Percentiles rank a stretch among this genome's conserved stretches.
phyloP scores from a whole-genome alignment of 2,797 vertebrate genomes.

The Clarias pachynema region DNA sequence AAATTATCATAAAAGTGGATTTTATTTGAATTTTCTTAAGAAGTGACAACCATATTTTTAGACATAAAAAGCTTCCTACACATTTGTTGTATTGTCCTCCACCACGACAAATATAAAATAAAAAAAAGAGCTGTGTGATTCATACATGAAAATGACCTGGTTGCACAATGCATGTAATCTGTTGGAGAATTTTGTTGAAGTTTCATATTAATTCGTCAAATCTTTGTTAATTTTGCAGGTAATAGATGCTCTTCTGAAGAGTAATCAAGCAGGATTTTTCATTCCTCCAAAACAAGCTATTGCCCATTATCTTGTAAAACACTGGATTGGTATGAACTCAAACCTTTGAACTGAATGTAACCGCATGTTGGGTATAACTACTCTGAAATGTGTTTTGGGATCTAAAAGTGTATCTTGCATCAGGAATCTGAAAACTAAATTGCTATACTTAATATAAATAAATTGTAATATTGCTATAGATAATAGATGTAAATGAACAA shows the following conservation, averaged over 20 bases:
- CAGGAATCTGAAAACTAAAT: neutral
- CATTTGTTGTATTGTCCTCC: neutral
- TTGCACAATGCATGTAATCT: neutral
- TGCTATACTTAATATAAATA: neutral
- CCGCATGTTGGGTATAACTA: neutral
- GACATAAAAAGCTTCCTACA: neutral
- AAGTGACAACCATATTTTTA: neutral
- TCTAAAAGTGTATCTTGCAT: neutral
- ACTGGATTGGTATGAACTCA: conserved; percentile 86
- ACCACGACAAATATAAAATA: neutral
- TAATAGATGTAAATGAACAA: neutral
- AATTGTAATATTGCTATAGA: neutral
- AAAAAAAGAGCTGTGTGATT: neutral
- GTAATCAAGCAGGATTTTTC: conserved; percentile 69
- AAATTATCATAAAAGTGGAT: neutral
- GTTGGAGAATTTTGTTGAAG: neutral
- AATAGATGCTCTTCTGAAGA: conserved; percentile 77
- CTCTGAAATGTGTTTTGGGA: neutral
- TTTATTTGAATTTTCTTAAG: neutral
- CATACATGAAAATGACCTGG: neutral
- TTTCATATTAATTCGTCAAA: conserved; percentile 9
- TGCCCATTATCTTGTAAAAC: conserved; percentile 88
- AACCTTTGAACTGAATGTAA: conserved; percentile 69
- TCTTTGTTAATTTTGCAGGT: conserved; percentile 71
- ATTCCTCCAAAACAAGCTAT: conserved; percentile 85